Base-by-base conservation (phyloP, 2,888 invertebrate species). In the Homarus gammarus region DNA sequence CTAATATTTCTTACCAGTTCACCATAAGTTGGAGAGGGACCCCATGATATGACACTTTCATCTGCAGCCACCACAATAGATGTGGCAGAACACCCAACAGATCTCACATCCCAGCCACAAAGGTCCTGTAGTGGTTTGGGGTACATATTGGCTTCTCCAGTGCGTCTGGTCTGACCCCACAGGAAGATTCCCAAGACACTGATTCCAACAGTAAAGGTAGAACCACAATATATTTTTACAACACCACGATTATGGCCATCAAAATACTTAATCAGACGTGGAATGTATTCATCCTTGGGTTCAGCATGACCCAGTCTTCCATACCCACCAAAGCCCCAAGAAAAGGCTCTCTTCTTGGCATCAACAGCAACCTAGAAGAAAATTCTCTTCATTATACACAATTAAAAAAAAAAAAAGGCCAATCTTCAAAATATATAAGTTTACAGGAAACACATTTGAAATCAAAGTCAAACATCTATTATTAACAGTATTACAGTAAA, bases 301-400 rank as follows among this genome's bases (percentile, higher is more conserved):
- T 98, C 98, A 10, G 98, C 97, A 94, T 99, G 98, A 0, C 98
- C 99, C 22, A 99, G 95, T 1, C 99, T 96, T 0, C 98, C 98
- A 93, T 98, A 97, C 0, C 98, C 99, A 18, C 98, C 98, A 94
- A 98, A 99, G 33, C 99, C 98, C 98, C 98, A 99, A 84, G 98
- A 97, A 94, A 96, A 99, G 0, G 97, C 97, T 18, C 98, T 96
- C 94, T 97, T 97, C 93, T 96, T 96, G 0, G 97, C 96, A 93
- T 99, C 98, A 92, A 98, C 96, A 0, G 97, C 97, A 78, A 97
- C 96, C 96, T 96, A 92, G 22, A 93, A 93, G 33, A 27, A 73
- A 75, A 68, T 49, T 83, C 31, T 70, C n/a, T n/a, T n/a, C n/a
- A n/a, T n/a, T n/a, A n/a, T n/a, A n/a, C n/a, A n/a, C n/a, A n/a